Conservation (phyloP, 2,113 vertebrate genomes). For the Hystrix cristata region DNA sequence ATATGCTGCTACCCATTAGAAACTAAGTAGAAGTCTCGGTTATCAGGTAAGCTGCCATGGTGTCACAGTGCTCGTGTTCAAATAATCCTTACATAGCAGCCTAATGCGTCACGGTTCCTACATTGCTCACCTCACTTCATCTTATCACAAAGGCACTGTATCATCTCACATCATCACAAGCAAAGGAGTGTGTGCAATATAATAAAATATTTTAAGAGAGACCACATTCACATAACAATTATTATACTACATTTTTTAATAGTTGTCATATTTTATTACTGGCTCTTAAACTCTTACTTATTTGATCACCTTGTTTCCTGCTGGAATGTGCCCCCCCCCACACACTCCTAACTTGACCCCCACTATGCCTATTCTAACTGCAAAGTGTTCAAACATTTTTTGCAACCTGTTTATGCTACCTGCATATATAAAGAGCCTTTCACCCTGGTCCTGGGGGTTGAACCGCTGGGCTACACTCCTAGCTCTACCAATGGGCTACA, state of each 20-base stretch:
- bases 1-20: not conserved
- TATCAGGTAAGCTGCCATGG: not conserved
- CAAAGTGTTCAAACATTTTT: not conserved
- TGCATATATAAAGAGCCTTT: not conserved
- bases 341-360: not conserved
- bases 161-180: not conserved
- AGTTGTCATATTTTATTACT: not conserved
- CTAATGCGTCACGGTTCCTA: not conserved
- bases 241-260: not conserved
- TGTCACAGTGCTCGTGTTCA: not conserved
- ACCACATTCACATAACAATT: not conserved
- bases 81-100: not conserved
- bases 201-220: not conserved
- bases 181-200: not conserved
- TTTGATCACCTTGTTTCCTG: not conserved
- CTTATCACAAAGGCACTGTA: not conserved
- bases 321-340: not conserved
- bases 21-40: not conserved
- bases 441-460: not conserved
- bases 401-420: not conserved
- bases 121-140: not conserved
- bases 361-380: not conserved
- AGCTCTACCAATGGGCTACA: too few species aligned
- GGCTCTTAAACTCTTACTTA: not conserved
- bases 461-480: not conserved